These are phyloP conservation scores for Melangyna quadrimaculata DNA, from an alignment of 2,888 invertebrate species.

Conservation along the genomic window DNA sequence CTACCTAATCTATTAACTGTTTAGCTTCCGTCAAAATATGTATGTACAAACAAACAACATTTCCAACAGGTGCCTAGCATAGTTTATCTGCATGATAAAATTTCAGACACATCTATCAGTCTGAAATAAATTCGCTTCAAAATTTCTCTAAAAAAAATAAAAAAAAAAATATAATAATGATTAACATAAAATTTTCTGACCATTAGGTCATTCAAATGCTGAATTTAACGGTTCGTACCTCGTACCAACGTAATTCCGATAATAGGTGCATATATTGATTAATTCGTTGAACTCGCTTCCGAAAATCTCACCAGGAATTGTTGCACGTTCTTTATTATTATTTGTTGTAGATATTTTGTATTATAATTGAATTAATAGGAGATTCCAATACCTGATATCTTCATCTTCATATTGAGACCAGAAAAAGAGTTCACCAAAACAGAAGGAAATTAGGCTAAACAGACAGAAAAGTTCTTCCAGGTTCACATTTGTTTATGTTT, in stretches of 20 bases:
- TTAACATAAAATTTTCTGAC: neutral
- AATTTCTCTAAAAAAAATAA: slow-evolving; percentile 14
- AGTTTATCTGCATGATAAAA: slow-evolving; percentile 36
- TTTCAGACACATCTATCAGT: slow-evolving; percentile 34
- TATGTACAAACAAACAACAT: neutral
- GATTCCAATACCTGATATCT: neutral
- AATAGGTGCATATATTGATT: too few relatives aligned
- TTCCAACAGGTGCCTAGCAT: slow-evolving; percentile 8
- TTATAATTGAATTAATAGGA: neutral
- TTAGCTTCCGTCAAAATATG: slow-evolving; percentile 11
- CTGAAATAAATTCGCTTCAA: neutral
- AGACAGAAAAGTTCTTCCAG: neutral
- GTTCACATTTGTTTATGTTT: slow-evolving; percentile 1
- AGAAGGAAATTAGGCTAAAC: neutral
- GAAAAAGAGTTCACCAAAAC: neutral
- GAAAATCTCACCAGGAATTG: neutral
- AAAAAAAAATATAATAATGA: neutral
- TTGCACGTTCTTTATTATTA: neutral
- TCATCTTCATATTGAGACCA: neutral
- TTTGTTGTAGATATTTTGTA: neutral
- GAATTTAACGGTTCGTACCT: neutral
- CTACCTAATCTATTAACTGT: neutral
- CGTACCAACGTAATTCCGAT: too few relatives aligned
- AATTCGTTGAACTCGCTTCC: neutral
- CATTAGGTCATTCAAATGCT: neutral